Base-by-base conservation (phyloP, 2,797 vertebrate species). In the Mallotus villosus region DNA sequence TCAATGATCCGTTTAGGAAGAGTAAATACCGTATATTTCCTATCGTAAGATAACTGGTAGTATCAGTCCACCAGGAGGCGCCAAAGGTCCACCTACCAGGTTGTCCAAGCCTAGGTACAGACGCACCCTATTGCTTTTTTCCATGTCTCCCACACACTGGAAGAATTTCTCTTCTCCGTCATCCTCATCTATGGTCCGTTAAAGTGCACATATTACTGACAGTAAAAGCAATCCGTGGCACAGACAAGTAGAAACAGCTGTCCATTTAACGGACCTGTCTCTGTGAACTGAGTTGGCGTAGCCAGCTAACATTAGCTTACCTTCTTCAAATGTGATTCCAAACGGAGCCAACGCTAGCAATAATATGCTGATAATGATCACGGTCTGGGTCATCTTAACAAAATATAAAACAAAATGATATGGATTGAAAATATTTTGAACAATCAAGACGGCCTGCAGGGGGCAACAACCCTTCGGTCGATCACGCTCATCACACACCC, bases 91-190 rank as follows among this genome's bases (percentile, higher is more conserved):
- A 71, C 70, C 5, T 65, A 72, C 70, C 63, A 66, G 55, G 34
- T 66, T 72, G 5, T 72, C 27, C 51, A 65, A 27, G 7, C 53
- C 60, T 8, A 72, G 62, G 51, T 65, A 72, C 49, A 72, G 63
- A 27, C 70, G 70, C 16, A 72, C n/a, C 29, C 67, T 34, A 27
- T 57, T 32, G 51, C 51, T 57, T 1, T 11, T 3, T 14, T 57
- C 53, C 67, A 68, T 57, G 0, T 22, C 16, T 21, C 67, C 67
- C 14, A 6, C 27, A 16, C 67, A 68, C 5, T 58, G 51, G 32
- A 68, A 58, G 4, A 58, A 58, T 7, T 34, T 68, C 27, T 68
- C 51, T 4, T 11, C 25, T 41, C 11, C 62, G 21, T 63, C 62
- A 22, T 22, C 63, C 6, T 8, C 12, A 24, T 17, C 64, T 66